These are phyloP conservation scores for Phengaris alcon DNA, from an alignment of 2,888 invertebrate genomes.

Conservation along the genomic window DNA sequence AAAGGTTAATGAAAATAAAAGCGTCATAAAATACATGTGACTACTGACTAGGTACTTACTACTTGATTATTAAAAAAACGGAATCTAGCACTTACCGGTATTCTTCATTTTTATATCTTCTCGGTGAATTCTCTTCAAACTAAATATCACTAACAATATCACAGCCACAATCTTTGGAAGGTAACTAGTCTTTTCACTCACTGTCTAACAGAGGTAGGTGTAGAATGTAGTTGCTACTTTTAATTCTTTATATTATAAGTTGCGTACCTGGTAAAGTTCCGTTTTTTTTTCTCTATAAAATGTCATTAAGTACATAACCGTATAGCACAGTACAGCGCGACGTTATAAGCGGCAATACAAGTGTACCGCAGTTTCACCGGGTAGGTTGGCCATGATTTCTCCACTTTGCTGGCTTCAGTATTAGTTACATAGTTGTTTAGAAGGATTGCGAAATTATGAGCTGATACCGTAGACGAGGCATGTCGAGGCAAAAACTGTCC, in stretches of 20 bases:
- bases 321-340: background rate
- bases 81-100: conserved; percentile 31
- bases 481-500: too few relatives aligned
- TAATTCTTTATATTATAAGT: background rate
- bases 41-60: too few relatives aligned
- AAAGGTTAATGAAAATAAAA: background rate
- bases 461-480: background rate
- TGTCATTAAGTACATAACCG: background rate
- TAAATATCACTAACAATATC: conserved; percentile 33
- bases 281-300: conserved; percentile 12
- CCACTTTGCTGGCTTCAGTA: background rate
- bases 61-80: background rate
- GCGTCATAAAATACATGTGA: too few relatives aligned
- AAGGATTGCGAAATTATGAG: background rate
- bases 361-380: conserved; percentile 52
- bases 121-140: conserved; percentile 1
- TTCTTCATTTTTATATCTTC: conserved; percentile 23
- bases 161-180: conserved; percentile 35
- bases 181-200: background rate
- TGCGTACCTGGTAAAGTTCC: background rate
- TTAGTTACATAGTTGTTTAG: conserved; percentile 2
- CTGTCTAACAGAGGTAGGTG: background rate
- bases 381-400: conserved; percentile 44
- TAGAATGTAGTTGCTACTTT: background rate
- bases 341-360: conserved; percentile 5